These are phyloP conservation scores for Procavia capensis DNA, from an alignment of 2,113 vertebrate genomes.

Conservation along the genomic window DNA sequence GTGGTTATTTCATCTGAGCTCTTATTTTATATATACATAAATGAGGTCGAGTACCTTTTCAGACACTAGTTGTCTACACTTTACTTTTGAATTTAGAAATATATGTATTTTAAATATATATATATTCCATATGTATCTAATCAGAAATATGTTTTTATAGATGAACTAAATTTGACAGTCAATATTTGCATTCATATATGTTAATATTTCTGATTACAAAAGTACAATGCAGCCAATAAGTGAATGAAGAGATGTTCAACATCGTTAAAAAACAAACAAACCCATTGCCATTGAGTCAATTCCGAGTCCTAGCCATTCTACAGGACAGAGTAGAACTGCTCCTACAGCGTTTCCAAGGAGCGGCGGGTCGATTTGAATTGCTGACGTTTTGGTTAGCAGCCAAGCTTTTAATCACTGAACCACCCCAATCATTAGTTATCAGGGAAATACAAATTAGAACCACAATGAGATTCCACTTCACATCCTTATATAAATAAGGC, in stretches of 20 bases:
- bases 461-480: background rate
- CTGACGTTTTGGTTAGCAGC: too few relatives aligned
- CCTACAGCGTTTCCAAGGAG: too few relatives aligned
- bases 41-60: background rate
- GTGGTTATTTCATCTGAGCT: background rate
- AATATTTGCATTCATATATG: background rate
- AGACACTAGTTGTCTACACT: background rate
- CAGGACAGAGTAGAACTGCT: too few relatives aligned
- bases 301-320: too few relatives aligned
- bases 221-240: conserved; percentile 12
- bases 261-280: background rate
- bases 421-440: background rate
- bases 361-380: too few relatives aligned
- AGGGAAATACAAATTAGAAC: background rate
- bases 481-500: background rate
- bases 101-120: too few relatives aligned
- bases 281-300: too few relatives aligned
- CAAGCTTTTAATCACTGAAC: too few relatives aligned
- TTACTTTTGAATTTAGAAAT: background rate
- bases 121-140: too few relatives aligned
- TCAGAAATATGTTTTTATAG: too few relatives aligned
- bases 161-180: too few relatives aligned
- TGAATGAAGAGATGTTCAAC: background rate
- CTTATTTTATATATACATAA: background rate
- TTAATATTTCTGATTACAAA: background rate